Percentiles rank a stretch among this genome's conserved stretches.
Conservation (phyloP, 2,888 invertebrate genomes). For the Pediacus dermestoides region DNA sequence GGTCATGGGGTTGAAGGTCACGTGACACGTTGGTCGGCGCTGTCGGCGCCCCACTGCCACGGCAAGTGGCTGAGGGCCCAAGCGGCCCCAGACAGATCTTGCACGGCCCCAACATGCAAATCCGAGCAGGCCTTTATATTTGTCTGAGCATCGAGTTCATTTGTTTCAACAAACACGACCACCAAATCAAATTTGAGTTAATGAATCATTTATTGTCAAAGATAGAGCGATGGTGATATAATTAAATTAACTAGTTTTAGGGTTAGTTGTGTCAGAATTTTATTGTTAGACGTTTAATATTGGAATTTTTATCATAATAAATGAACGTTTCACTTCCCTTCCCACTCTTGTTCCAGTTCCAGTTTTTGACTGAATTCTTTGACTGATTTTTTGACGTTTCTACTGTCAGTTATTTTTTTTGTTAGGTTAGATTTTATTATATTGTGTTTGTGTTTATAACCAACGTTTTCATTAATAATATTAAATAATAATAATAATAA, state of each 20-base stretch:
- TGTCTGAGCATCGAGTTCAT: no score
- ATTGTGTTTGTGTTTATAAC: background rate
- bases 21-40: conserved; percentile 77
- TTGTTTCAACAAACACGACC: no score
- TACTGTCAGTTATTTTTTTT: background rate
- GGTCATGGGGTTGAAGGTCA: conserved; percentile 78
- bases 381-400: background rate
- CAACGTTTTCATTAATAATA: background rate
- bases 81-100: conserved; percentile 39
- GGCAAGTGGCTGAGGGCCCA: conserved; percentile 75
- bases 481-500: background rate
- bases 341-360: no score
- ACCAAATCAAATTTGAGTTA: background rate
- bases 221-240: no score
- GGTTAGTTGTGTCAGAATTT: no score
- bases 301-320: no score
- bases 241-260: no score
- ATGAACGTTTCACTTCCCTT: no score
- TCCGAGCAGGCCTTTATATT: conserved; percentile 44
- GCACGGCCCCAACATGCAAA: conserved; percentile 41
- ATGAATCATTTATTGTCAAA: background rate
- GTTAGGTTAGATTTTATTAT: no score
- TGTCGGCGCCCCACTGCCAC: conserved; percentile 82
- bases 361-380: no score
- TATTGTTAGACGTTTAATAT: no score